These are phyloP conservation scores for Thalassoma bifasciatum DNA, from an alignment of 2,113 vertebrate species.

Conservation along the genomic window DNA sequence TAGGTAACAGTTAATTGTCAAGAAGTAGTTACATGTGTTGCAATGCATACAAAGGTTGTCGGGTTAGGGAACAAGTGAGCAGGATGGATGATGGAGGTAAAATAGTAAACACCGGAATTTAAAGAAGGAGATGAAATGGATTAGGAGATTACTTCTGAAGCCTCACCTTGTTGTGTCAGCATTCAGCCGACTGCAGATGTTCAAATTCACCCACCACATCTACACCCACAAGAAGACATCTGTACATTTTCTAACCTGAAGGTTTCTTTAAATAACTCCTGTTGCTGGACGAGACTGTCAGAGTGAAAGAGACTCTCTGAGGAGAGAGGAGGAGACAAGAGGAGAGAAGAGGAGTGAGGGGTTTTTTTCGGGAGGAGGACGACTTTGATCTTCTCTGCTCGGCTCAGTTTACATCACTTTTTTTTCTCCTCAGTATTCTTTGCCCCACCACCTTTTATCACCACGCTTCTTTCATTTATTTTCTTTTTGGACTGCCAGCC, in stretches of 20 bases:
- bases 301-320: constrained; percentile 49
- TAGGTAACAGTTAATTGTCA: constrained; percentile 90
- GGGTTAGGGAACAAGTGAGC: constrained; percentile 59
- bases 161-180: constrained; percentile 35
- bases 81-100: constrained; percentile 60
- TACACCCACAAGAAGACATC: constrained; percentile 21
- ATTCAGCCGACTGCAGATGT: constrained; percentile 30
- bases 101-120: constrained; percentile 14
- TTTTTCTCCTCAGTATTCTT: constrained; percentile 28
- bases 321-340: constrained; percentile 28
- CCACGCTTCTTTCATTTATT: constrained; percentile 14
- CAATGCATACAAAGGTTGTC: constrained; percentile 81
- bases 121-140: constrained; percentile 32
- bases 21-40: constrained; percentile 87
- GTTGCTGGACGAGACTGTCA: constrained; percentile 76
- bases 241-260: constrained; percentile 53
- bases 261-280: constrained; percentile 81
- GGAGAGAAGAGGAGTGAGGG: constrained; percentile 3
- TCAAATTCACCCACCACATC: constrained; percentile 49
- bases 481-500: constrained; percentile 8
- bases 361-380: constrained; percentile 29
- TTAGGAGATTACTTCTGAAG: constrained; percentile 36
- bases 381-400: constrained; percentile 70
- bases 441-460: not conserved
- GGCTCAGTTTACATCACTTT: constrained; percentile 63